A percentile compares a stretch with the other conserved stretches of the same genome.
Conservation (phyloP, 2,113 vertebrate species). For the Bubo scandiacus region DNA sequence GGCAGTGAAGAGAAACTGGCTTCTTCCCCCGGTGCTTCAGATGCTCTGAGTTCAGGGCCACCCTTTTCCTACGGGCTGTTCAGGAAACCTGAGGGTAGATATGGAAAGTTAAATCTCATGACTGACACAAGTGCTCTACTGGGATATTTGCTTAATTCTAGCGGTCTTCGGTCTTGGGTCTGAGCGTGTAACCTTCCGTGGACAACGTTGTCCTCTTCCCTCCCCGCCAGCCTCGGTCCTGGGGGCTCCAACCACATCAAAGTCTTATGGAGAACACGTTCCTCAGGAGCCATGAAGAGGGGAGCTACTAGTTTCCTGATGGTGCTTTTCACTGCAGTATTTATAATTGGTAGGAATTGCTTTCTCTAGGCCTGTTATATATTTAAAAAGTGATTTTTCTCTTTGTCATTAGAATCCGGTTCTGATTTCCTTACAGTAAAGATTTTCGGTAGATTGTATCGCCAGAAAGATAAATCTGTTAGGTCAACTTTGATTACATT, state of each 20-base stretch:
- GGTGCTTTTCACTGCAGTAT: accelerated
- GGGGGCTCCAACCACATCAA: accelerated
- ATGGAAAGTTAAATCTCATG: not conserved
- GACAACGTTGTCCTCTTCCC: accelerated
- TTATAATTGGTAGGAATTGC: not conserved
- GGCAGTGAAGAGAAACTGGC: not conserved
- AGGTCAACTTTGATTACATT: constrained; percentile 28
- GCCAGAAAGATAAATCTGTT: constrained; percentile 22
- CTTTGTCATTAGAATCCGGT: not conserved
- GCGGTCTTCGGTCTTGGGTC: accelerated
- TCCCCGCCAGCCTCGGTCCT: accelerated
- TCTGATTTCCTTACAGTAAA: constrained; percentile 29
- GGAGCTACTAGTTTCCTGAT: not conserved
- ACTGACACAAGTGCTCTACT: not conserved
- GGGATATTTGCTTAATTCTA: not conserved
- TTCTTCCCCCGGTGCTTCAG: too few relatives aligned
- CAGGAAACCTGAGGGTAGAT: not conserved
- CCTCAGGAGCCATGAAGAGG: not conserved
- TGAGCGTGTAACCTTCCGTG: too few relatives aligned
- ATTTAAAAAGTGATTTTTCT: not conserved
- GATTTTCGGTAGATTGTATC: not conserved
- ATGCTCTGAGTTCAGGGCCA: accelerated
- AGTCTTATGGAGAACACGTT: accelerated
- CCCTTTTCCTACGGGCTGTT: not conserved
- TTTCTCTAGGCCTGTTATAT: not conserved